Conservation (phyloP, 2,113 vertebrate species). For the Carassius carassius region DNA sequence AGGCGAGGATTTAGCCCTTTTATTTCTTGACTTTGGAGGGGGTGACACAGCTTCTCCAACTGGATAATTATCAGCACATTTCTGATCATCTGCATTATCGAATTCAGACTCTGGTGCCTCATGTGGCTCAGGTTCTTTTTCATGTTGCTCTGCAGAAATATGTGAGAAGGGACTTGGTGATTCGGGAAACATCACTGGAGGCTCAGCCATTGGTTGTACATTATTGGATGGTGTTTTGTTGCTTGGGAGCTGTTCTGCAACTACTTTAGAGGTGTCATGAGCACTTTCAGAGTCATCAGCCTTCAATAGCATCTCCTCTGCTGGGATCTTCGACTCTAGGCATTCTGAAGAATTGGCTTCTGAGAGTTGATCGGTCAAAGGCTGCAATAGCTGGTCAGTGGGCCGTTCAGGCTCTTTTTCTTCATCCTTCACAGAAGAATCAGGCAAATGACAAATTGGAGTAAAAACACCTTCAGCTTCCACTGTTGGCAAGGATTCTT, state of each 20-base stretch:
- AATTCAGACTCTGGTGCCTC: conserved; percentile 51
- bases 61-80: conserved; percentile 68
- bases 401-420: conserved; percentile 61
- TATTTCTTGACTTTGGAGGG: conserved; percentile 86
- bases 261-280: background rate
- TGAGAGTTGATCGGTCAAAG: conserved; percentile 62
- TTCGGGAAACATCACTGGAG: conserved; percentile 60
- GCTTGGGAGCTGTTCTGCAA: conserved; percentile 67
- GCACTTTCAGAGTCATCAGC: conserved; percentile 65
- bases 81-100: conserved; percentile 67
- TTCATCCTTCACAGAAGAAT: conserved; percentile 69
- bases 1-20: conserved; percentile 81
- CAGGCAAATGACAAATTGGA: conserved; percentile 43
- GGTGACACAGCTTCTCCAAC: conserved; percentile 75
- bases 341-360: conserved; percentile 31
- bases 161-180: conserved; percentile 57
- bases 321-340: conserved; percentile 51
- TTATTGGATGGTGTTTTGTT: conserved; percentile 78
- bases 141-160: conserved; percentile 68
- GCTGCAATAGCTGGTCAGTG: conserved; percentile 47
- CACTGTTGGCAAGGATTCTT: conserved; percentile 60
- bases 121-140: conserved; percentile 69
- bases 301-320: conserved; percentile 62
- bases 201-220: conserved; percentile 73
- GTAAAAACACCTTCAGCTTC: conserved; percentile 52